These are phyloP conservation scores for Felis catus DNA, from an alignment of 2,113 vertebrate species.

Conservation along the genomic window F.catus_Fca126_mat1.0 CM031418.1:49745501-49746000, in stretches of 20 bases:
- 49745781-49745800: slow-evolving; percentile 65
- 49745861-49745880: slow-evolving; percentile 96
- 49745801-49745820: slow-evolving; percentile 91
- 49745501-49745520: slow-evolving; percentile 12
- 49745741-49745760: slow-evolving; percentile 42
- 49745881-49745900: slow-evolving; percentile 93
- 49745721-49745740: slow-evolving; percentile 48
- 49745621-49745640: slow-evolving; percentile 2
- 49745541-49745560: slow-evolving; percentile 33
- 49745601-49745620: not conserved
- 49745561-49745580: slow-evolving; percentile 30
- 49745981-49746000: not conserved
- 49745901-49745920: slow-evolving; percentile 97
- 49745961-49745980: not conserved
- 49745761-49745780: slow-evolving; percentile 62
- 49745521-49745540: slow-evolving; percentile 51
- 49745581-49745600: not conserved
- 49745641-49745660: slow-evolving; percentile 38
- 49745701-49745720: slow-evolving; percentile 65
- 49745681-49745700: slow-evolving; percentile 73
- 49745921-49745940: slow-evolving; percentile 99
- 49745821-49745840: slow-evolving; percentile 91
- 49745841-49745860: slow-evolving; percentile 95
- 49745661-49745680: slow-evolving; percentile 68
- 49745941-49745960: slow-evolving; percentile 45